A percentile compares a stretch with the other conserved stretches of the same genome.
Conservation (phyloP, 2,888 invertebrate genomes). For the Tyria jacobaeae region DNA sequence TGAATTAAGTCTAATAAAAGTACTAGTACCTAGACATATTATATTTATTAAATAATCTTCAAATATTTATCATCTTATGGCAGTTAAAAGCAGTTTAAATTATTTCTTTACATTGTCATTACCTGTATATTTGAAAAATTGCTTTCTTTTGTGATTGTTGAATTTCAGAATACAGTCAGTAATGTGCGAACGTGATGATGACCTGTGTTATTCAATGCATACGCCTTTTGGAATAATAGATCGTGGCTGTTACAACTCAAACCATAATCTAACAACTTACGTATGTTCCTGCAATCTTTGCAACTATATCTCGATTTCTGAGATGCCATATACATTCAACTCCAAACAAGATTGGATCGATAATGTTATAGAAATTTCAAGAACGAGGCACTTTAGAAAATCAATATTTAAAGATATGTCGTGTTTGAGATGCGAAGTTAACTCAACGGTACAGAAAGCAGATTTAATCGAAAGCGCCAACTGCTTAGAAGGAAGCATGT, state of each 20-base stretch:
- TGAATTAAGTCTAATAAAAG: too few species aligned
- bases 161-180: slow-evolving; percentile 63
- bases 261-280: slow-evolving; percentile 66
- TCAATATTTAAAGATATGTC: slow-evolving; percentile 71
- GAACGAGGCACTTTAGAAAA: slow-evolving; percentile 65
- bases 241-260: slow-evolving; percentile 72
- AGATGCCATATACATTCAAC: slow-evolving; percentile 71
- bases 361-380: slow-evolving; percentile 71
- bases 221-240: slow-evolving; percentile 77
- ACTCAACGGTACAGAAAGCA: slow-evolving; percentile 47
- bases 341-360: slow-evolving; percentile 68
- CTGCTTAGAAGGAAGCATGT: slow-evolving; percentile 75
- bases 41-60: background rate
- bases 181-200: slow-evolving; percentile 62
- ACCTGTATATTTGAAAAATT: background rate
- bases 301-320: slow-evolving; percentile 71
- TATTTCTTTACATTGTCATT: background rate
- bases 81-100: background rate
- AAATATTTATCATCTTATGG: background rate
- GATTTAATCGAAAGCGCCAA: slow-evolving; percentile 53
- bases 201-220: slow-evolving; percentile 73
- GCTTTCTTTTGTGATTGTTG: slow-evolving; percentile 9
- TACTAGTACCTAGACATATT: background rate
- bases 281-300: slow-evolving; percentile 78
- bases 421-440: slow-evolving; percentile 74